Percentiles rank a stretch among this genome's conserved stretches.
phyloP scores from a whole-genome alignment of 2,888 invertebrate species.

The Agrotis ipsilon region DNA sequence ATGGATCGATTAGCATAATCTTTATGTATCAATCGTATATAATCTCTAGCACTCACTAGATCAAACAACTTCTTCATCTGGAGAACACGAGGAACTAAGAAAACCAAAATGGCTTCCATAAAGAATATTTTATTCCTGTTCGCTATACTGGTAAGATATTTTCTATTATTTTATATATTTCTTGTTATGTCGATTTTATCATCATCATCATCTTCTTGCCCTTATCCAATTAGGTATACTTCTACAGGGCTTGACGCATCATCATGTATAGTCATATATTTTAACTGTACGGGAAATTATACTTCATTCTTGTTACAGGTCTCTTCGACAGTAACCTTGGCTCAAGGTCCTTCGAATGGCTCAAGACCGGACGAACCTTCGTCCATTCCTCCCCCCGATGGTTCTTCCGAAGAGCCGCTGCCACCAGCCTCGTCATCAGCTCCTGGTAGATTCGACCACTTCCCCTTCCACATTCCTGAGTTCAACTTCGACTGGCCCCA shows the following conservation, averaged over 20 bases:
- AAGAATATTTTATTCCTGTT: constrained; percentile 55
- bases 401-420: constrained; percentile 22
- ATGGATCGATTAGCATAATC: constrained; percentile 57
- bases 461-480: constrained; percentile 28
- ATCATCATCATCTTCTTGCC: too few species aligned
- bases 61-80: constrained; percentile 56
- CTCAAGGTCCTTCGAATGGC: constrained; percentile 40
- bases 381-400: constrained; percentile 18
- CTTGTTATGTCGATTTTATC: not conserved
- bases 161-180: not conserved
- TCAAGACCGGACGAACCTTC: constrained; percentile 13
- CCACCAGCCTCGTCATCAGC: constrained; percentile 17
- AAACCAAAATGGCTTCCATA: constrained; percentile 41
- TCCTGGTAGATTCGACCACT: constrained; percentile 34
- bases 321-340: constrained; percentile 39
- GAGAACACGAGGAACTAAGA: constrained; percentile 44
- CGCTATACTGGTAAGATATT: constrained; percentile 66
- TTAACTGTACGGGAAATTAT: not conserved
- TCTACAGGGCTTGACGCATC: too few species aligned
- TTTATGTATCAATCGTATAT: constrained; percentile 57
- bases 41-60: constrained; percentile 33
- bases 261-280: too few species aligned
- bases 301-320: constrained; percentile 27
- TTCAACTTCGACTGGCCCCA: constrained; percentile 37
- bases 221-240: too few species aligned